Evolutionary conservation across 2,888 invertebrate species (phyloP).

Genomic region (Cancer borealis): DNA sequence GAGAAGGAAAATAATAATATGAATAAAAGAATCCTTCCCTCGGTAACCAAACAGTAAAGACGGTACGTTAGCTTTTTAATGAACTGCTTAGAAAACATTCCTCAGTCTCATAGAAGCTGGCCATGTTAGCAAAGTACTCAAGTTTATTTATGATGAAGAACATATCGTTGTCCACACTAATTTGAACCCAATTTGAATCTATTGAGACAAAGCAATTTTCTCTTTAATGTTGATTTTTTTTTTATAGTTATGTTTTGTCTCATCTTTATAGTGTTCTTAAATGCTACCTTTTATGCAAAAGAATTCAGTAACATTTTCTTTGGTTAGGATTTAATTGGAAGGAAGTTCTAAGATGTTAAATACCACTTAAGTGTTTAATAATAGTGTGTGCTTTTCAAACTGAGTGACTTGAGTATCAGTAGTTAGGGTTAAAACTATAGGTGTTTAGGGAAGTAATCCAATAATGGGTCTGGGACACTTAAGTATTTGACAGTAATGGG

Average conservation of each 20-base stretch:
- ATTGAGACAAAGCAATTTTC: background rate
- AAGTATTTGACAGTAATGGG: conserved; percentile 58
- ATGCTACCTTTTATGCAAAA: too few relatives aligned
- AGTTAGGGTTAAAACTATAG: background rate
- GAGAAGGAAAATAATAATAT: background rate
- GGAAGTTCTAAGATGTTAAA: background rate
- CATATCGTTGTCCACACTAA: too few relatives aligned
- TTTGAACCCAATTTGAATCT: background rate
- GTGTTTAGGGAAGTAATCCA: background rate
- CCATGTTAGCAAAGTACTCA: too few relatives aligned
- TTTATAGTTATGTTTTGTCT: background rate
- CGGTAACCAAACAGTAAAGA: background rate
- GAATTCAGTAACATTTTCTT: background rate
- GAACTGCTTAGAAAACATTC: background rate
- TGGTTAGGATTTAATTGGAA: background rate
- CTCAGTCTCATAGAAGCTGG: too few relatives aligned
- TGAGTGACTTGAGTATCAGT: background rate
- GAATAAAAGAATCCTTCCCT: background rate
- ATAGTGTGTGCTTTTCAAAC: background rate
- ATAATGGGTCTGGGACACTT: background rate
- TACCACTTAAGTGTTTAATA: background rate
- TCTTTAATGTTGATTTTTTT: background rate
- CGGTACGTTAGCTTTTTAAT: background rate
- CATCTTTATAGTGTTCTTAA: background rate
- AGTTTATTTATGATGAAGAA: too few relatives aligned